Percentiles rank a stretch among this genome's conserved stretches.
Conservation (phyloP, 2,113 vertebrate genomes). For the Perca schrenkii region DNA sequence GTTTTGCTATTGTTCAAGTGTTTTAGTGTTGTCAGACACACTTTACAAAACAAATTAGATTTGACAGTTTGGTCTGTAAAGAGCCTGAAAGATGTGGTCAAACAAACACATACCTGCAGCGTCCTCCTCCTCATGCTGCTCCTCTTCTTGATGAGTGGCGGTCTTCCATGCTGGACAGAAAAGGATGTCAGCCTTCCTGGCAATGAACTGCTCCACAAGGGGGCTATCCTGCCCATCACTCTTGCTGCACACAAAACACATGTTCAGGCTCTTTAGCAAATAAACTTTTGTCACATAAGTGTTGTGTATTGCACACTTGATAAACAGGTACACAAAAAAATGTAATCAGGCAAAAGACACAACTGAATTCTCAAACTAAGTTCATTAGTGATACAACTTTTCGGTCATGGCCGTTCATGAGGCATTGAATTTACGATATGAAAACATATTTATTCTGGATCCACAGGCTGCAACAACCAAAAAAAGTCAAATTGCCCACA, state of each 20-base stretch:
- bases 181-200: conserved; percentile 95
- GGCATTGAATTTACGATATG: not conserved
- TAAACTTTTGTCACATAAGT: not conserved
- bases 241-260: conserved; percentile 72
- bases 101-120: conserved; percentile 83
- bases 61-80: not conserved
- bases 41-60: not conserved
- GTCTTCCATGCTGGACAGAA: conserved; percentile 93
- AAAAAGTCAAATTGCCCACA: not conserved
- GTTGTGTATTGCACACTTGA: too few relatives aligned
- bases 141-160: conserved; percentile 62
- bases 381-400: not conserved
- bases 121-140: conserved; percentile 85
- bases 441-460: not conserved
- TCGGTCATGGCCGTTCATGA: not conserved
- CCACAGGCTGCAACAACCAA: not conserved
- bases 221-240: conserved; percentile 80
- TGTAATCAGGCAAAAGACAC: too few relatives aligned
- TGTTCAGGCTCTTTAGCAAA: not conserved
- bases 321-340: not conserved
- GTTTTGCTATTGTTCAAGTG: not conserved
- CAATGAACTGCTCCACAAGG: conserved; percentile 94
- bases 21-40: not conserved
- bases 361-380: not conserved
- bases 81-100: not conserved